A percentile compares a stretch with the other conserved stretches of the same genome.
These are phyloP conservation scores for Mnemiopsis leidyi DNA, from an alignment of 37 sponge, comb jelly and placozoan genomes.

Conservation along the genomic window DNA sequence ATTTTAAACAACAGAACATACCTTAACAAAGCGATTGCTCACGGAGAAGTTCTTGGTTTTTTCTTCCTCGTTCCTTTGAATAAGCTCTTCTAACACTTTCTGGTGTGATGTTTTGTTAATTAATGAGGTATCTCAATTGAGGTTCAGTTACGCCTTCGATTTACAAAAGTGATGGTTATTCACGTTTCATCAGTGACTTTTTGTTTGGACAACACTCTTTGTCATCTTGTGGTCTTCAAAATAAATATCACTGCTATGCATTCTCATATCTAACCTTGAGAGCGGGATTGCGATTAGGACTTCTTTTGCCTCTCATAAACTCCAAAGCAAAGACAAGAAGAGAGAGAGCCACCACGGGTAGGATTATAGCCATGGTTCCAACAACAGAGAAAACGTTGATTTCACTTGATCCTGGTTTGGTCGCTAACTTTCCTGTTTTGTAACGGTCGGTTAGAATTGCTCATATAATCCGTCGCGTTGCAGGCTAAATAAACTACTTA, in stretches of 20 bases:
- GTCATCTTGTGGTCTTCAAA: background rate
- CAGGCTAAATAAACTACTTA: too few species aligned
- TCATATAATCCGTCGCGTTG: too few species aligned
- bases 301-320: background rate
- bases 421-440: background rate
- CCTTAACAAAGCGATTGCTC: slow-evolving; percentile 14
- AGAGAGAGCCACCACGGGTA: background rate
- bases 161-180: too few species aligned
- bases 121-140: background rate
- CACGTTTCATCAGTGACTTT: too few species aligned
- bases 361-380: slow-evolving; percentile 7
- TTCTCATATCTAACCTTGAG: background rate
- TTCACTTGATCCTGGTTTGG: background rate
- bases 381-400: slow-evolving; percentile 1
- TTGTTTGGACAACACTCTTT: too few species aligned
- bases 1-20: too few species aligned
- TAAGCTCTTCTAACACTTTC: background rate
- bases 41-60: background rate
- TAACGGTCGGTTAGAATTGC: too few species aligned
- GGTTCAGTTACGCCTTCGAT: too few species aligned
- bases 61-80: background rate
- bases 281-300: background rate
- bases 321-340: background rate
- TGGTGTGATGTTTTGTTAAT: background rate
- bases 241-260: background rate